A percentile compares a stretch with the other conserved stretches of the same genome.
These are phyloP conservation scores for Idaea dimidiata DNA, from an alignment of 2,888 invertebrate species.

Conservation along the genomic window DNA sequence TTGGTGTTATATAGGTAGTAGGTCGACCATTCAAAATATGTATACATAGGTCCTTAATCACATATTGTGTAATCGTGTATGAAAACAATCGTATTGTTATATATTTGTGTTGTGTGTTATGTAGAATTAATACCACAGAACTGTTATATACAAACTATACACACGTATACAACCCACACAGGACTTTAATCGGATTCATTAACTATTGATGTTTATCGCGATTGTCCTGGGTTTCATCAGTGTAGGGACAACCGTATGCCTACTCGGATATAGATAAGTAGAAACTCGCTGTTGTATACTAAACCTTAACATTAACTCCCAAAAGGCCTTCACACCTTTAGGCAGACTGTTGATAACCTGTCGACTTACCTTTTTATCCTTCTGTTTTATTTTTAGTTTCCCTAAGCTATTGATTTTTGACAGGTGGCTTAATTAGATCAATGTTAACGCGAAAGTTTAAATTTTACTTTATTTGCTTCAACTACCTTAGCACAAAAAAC, in stretches of 20 bases:
- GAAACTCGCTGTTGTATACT: not conserved
- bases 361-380: not conserved
- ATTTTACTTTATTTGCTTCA: not conserved
- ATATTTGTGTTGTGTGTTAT: not conserved
- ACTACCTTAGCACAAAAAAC: not conserved
- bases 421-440: not conserved
- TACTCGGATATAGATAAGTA: conserved; percentile 8
- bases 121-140: not conserved
- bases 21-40: not conserved
- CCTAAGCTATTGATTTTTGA: not conserved
- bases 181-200: conserved; percentile 13
- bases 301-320: conserved; percentile 24
- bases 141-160: not conserved
- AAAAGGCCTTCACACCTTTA: conserved; percentile 23
- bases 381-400: not conserved
- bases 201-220: conserved; percentile 16
- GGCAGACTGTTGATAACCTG: conserved; percentile 14
- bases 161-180: not conserved
- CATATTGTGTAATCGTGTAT: not conserved
- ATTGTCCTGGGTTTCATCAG: conserved; percentile 21
- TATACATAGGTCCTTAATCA: not conserved
- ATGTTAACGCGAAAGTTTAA: not conserved
- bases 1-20: not conserved
- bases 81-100: not conserved
- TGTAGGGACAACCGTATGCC: conserved; percentile 10